A percentile compares a stretch with the other conserved stretches of the same genome.
phyloP scores from a whole-genome alignment of 1,140 invertebrate species.

The Scylla paramamosain region DNA sequence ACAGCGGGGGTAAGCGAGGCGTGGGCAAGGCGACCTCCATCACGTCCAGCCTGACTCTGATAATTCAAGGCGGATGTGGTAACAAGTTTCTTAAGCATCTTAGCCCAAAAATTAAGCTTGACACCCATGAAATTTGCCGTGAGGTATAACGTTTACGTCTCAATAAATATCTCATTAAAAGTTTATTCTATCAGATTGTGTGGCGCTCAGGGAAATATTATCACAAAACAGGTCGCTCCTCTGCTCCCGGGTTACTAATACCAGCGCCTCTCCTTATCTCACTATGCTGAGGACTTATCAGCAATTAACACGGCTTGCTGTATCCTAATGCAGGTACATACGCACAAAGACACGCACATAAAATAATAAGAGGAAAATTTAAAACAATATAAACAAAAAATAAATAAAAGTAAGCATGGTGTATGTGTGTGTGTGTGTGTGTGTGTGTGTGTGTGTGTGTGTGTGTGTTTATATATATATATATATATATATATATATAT shows the following conservation, averaged over 20 bases:
- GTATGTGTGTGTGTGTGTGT: conserved; percentile 39
- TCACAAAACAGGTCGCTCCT: background rate
- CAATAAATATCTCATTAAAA: conserved; percentile 13
- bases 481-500: conserved; percentile 50
- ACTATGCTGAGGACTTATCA: background rate
- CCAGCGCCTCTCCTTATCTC: background rate
- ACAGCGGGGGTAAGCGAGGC: background rate
- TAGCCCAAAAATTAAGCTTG: background rate
- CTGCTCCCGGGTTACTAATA: background rate
- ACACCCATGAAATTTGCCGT: background rate
- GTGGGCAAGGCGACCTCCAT: background rate
- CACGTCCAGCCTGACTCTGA: background rate
- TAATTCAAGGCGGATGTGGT: background rate
- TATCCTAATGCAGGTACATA: background rate
- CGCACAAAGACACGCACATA: background rate
- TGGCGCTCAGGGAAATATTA: background rate
- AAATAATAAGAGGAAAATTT: background rate
- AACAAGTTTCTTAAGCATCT: conserved; percentile 4
- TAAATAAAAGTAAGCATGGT: background rate
- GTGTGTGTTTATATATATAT: conserved; percentile 43
- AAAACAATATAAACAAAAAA: background rate
- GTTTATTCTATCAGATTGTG: background rate
- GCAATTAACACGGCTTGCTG: background rate
- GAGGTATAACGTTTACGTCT: background rate
- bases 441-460: conserved; percentile 28